Evolutionary conservation across 2,888 invertebrate species (phyloP), one percentile per base, ranked within the genome.

Genomic region (Gonocerus acuteangulatus): DNA sequence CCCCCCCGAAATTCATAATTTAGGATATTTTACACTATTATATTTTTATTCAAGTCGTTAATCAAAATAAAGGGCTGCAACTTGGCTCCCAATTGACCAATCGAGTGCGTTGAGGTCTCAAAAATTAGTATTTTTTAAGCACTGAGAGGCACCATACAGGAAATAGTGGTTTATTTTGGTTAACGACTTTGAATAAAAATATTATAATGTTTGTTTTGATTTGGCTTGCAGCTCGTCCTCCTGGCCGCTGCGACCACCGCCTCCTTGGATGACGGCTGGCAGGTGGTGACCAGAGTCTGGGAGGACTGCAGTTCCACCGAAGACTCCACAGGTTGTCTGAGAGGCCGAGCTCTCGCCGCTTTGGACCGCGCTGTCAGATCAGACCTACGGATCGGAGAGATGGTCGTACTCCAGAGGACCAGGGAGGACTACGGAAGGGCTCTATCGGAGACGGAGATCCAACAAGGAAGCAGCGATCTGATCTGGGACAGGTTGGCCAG

Each of bases 401-500:
- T 75, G 76, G 7, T 70, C 79, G 0, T 76, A 77, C 1, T 76
- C 77, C 36, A 23, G 54, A 54, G 23, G 19, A 18, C 16, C 3
- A 39, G 39, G 15, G 54, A 54, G 2, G 39, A 39, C 22, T 1
- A 18, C 1, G 42, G 54, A 1, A 39, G 42, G 15, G 78, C 80
- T 54, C 81, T 84, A 60, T 79, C 86, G 65, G 88, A 89, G 72
- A 83, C 86, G 32, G 81, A 80, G 63, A 76, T 90, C 67, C 89
- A 89, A 1, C 80, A 89, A 69, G 80, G 85, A 45, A 72, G 87
- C 64, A 83, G 62, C 56, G 61, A 59, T 76, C 78, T 90, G 74
- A 86, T 91, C 70, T 75, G 86, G 72, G 86, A 87, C 72, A 85
- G 84, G 70, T 75, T 88, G 69, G 78, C 84, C 66, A 82, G 79